A percentile compares a stretch with the other conserved stretches of the same genome.
Evolutionary conservation across 1,140 invertebrate genomes (phyloP).

Genomic region (Drosophila obscura): DNA sequence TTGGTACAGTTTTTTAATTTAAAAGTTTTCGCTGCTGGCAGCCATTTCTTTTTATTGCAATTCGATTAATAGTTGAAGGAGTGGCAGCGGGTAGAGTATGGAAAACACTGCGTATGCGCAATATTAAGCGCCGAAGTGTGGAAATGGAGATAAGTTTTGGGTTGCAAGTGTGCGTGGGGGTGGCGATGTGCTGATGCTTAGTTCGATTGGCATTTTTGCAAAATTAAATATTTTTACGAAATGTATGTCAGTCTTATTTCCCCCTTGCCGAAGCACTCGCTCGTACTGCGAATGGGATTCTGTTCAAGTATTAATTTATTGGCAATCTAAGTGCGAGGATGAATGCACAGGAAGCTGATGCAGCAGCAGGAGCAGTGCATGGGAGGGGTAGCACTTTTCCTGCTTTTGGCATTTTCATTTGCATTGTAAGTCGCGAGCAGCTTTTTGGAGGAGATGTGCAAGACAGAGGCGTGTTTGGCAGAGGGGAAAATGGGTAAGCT

Average conservation of each 20-base stretch:
- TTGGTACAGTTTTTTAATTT: slow-evolving; percentile 34
- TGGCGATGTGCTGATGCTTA: background rate
- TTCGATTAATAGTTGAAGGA: slow-evolving; percentile 5
- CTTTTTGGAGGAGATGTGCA: background rate
- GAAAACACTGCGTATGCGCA: slow-evolving; percentile 47
- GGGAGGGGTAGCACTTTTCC: background rate
- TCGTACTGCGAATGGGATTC: background rate
- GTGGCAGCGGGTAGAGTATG: background rate
- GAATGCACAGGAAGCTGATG: slow-evolving; percentile 35
- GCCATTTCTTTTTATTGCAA: slow-evolving; percentile 22
- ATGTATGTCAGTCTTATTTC: slow-evolving; percentile 33
- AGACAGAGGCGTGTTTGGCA: slow-evolving; percentile 1
- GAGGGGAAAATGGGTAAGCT: background rate
- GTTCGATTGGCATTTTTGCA: slow-evolving; percentile 55
- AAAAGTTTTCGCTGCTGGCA: slow-evolving; percentile 44
- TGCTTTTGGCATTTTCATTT: slow-evolving; percentile 41
- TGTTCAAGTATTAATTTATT: slow-evolving; percentile 61
- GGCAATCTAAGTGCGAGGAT: slow-evolving; percentile 47
- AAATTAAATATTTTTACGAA: slow-evolving; percentile 56
- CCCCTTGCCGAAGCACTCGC: background rate
- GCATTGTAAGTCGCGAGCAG: slow-evolving; percentile 40
- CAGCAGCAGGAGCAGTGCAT: background rate
- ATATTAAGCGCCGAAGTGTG: slow-evolving; percentile 20
- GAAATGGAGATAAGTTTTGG: slow-evolving; percentile 7
- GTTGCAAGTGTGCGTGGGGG: background rate